Conservation (phyloP, 30 jellyfish, hydroid and myxozoan genomes). For the Cassiopea xamachana region DNA sequence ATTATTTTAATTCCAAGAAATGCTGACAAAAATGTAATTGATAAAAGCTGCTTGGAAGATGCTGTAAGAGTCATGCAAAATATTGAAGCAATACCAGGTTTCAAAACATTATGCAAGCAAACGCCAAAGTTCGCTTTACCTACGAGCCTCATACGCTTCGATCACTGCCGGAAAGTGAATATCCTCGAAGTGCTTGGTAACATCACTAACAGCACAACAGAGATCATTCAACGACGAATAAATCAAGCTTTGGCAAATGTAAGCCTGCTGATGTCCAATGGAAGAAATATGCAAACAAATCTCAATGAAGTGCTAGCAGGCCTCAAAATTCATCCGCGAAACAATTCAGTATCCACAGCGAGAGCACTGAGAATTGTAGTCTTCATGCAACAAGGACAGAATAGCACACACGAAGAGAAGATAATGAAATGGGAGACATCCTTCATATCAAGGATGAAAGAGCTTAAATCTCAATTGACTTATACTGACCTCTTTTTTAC, state of each 20-base stretch:
- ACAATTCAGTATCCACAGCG: slow-evolving; percentile 30
- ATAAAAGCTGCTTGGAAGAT: slow-evolving; percentile 24
- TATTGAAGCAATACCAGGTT: background rate
- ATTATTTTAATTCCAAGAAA: slow-evolving; percentile 36
- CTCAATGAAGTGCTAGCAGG: background rate
- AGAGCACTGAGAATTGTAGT: slow-evolving; percentile 11
- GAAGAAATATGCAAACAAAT: slow-evolving; percentile 34
- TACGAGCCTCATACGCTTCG: background rate
- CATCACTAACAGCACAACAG: background rate
- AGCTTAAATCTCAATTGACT: background rate
- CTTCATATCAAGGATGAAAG: slow-evolving; percentile 1
- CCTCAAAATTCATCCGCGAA: background rate
- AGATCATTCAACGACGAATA: background rate
- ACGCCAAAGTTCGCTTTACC: slow-evolving; percentile 2
- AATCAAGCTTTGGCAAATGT: background rate
- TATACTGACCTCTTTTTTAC: slow-evolving; percentile 5
- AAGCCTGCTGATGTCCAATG: slow-evolving; percentile 56
- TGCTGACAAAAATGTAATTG: slow-evolving; percentile 13
- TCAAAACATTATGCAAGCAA: slow-evolving; percentile 22
- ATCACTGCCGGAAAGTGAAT: slow-evolving; percentile 22
- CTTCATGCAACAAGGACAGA: slow-evolving; percentile 42
- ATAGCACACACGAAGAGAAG: background rate
- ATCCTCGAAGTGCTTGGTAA: slow-evolving; percentile 38
- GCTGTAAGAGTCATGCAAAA: background rate
- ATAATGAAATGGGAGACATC: slow-evolving; percentile 34